Percentiles rank a stretch among this genome's conserved stretches.
These are phyloP conservation scores for Acholoe squamosa DNA, from an alignment of 2,888 invertebrate species.

Conservation along the genomic window DNA sequence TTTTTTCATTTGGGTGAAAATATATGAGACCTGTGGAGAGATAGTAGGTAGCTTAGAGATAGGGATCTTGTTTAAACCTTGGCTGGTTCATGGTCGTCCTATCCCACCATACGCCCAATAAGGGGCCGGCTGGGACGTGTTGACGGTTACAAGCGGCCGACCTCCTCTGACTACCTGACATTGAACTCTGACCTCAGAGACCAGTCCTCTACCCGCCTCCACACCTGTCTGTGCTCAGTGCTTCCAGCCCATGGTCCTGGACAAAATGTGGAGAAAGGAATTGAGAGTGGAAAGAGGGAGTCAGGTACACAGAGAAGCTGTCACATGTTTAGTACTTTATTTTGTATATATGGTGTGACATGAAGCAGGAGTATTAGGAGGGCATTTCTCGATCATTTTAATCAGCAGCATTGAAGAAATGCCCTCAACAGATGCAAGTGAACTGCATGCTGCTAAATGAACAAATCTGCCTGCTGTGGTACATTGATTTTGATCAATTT, in stretches of 20 bases:
- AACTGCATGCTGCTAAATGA: no score
- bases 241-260: background rate
- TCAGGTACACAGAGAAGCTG: no score
- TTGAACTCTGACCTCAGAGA: background rate
- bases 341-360: no score
- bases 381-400: no score
- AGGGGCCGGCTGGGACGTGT: background rate
- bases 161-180: background rate
- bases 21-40: background rate
- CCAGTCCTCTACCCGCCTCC: background rate
- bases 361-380: no score
- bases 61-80: background rate
- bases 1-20: background rate
- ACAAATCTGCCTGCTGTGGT: no score
- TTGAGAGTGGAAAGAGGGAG: no score
- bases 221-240: background rate
- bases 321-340: no score
- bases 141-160: constrained; percentile 44
- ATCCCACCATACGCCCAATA: background rate
- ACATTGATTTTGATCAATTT: no score
- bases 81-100: constrained; percentile 7
- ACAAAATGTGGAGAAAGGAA: no score
- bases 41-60: background rate
- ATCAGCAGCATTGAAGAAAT: no score
- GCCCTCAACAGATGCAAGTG: no score